These are phyloP conservation scores for Invenusta paracnida DNA, from an alignment of 2,888 invertebrate species.

Conservation along the genomic window DNA sequence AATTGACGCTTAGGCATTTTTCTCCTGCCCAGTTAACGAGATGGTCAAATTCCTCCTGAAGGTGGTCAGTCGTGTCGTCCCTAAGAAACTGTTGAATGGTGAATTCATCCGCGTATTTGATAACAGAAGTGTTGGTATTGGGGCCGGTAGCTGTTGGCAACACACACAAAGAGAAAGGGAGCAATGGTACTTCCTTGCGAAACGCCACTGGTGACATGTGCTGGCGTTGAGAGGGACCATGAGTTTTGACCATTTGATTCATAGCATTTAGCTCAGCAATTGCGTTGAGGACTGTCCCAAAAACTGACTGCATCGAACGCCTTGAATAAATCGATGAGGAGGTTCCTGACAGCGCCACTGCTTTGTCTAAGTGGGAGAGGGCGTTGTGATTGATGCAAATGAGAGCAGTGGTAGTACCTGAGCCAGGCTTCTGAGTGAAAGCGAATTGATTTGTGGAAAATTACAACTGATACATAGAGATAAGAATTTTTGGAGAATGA, in stretches of 20 bases:
- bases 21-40: not conserved
- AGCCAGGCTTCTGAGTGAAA: no score
- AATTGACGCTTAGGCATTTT: not conserved
- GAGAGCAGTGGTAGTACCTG: not conserved
- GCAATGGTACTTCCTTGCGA: not conserved
- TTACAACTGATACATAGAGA: no score
- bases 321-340: not conserved
- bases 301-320: not conserved
- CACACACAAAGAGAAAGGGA: not conserved
- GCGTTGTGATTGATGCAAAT: not conserved
- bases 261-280: not conserved
- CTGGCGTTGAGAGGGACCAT: not conserved
- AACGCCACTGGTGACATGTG: not conserved
- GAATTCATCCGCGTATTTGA: not conserved
- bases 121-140: not conserved
- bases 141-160: not conserved
- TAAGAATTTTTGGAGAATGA: no score
- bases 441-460: no score
- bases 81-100: not conserved
- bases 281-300: not conserved
- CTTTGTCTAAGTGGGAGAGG: not conserved
- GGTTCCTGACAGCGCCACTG: not conserved
- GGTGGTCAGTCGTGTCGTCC: not conserved
- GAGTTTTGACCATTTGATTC: not conserved
- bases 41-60: conserved; percentile 6